Base-by-base conservation (phyloP, 2,888 invertebrate genomes). In the Drosophila koepferae region DNA sequence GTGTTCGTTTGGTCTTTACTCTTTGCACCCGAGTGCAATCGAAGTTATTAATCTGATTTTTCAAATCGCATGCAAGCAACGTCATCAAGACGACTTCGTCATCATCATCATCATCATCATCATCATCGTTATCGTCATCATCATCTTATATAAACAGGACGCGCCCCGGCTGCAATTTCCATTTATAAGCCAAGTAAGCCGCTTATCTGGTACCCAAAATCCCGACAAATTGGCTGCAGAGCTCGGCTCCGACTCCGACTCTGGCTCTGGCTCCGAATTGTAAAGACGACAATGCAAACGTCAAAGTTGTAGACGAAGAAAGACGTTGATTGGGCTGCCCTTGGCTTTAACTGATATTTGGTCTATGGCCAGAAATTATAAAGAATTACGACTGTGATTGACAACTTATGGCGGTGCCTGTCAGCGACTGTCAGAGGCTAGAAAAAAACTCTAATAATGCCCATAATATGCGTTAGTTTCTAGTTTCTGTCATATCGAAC, bases 41-140 rank as follows among this genome's bases (percentile, higher is more conserved):
- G 85, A 74, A 79, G 78, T 86, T 90, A 87, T 89, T 86, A 86
- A 86, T 90, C 86, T 84, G 85, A 82, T 90, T 84, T 86, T 75
- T 77, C 67, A 77, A 86, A 90, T 89, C 88, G 61, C 71, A 65
- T 79, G 87, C 74, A 72, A 74, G 87, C 87, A 86, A 73, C 80
- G 89, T 82, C 90, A 90, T 85, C 82, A 72, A 65, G 54, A 34
- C 53, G 55, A 38, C 36, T 9, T 43, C 18, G 18, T 43, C 14
- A 14, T 38, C 38, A 14, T 77, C 20, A 20, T 20, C 69, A 63
- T 74, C 74, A 9, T 28, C 67, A 12, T 67, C 36, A 66, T 73
- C 78, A 63, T 68, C 14, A 20, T 65, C n/a, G 28, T 64, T 4
- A 49, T 36, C 46, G 66, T 49, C 72, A 63, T 75, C 74, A 83